Base-by-base conservation (phyloP, 2,113 vertebrate species). In the Abramis brama region DNA sequence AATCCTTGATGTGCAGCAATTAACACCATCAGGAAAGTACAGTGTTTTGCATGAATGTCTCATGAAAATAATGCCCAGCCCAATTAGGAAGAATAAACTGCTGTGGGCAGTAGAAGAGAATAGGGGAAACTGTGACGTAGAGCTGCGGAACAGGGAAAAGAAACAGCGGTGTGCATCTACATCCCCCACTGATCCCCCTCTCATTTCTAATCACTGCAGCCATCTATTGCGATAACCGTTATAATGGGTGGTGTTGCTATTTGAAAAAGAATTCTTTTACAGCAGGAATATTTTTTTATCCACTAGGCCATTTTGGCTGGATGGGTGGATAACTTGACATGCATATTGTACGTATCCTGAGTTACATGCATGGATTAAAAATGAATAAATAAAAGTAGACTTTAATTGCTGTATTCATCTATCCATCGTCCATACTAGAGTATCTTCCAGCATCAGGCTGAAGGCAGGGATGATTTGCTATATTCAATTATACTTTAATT, bases 71-170 rank as follows among this genome's bases (percentile, higher is more conserved):
- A 30, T 59, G 68, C 15, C 74, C 23, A 59, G 84, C 68, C 23
- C 78, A 70, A 52, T 47, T 68, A 82, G 82, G 68, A 74, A 66
- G 79, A 66, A 57, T 36, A 73, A 79, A 43, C 79, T 43, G 36
- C 81, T 68, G 62, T 80, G 36, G 64, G 75, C 74, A 52, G 36
- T 43, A 74, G 78, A 84, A 36, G 60, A 85, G 83, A 84, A 60
- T 70, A 74, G 73, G 39, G 62, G 79, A 89, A 74, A 82, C 55
- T 84, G 30, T 86, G 87, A 88, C 81, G 43, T 84, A 17, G 25
- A 85, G 39, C 59, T 74, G 81, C 55, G 30, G 83, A 89, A 89
- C 86, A 87, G 82, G 84, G 79, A 86, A 86, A 82, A 43, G 15
- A 47, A 66, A 27, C 27, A 39, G 47, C 47, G 64, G 76, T 79